phyloP scores from a whole-genome alignment of 2,113 vertebrate species.

The Python bivittatus region DNA sequence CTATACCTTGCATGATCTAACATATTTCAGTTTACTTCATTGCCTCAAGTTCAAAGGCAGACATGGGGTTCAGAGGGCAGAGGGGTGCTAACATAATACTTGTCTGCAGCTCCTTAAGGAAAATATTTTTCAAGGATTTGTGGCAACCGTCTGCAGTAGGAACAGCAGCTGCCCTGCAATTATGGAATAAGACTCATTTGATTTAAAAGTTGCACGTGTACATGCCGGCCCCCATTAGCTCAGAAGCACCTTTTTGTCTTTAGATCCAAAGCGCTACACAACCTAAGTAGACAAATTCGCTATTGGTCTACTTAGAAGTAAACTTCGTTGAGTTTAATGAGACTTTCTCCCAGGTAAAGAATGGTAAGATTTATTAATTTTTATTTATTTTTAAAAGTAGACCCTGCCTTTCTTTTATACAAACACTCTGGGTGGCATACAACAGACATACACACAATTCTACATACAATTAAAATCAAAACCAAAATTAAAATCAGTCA shows the following conservation, averaged over 20 bases:
- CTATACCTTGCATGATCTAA: background rate
- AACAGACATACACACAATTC: no score
- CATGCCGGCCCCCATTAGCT: background rate
- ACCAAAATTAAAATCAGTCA: background rate
- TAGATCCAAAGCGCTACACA: background rate
- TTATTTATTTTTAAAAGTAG: background rate
- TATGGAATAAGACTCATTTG: background rate
- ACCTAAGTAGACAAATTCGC: background rate
- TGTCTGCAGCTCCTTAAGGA: no score
- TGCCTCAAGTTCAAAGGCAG: background rate
- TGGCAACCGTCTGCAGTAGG: no score
- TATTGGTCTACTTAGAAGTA: background rate
- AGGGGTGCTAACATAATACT: background rate
- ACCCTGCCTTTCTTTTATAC: background rate
- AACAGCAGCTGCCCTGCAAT: no score
- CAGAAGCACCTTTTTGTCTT: background rate
- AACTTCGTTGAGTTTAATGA: background rate
- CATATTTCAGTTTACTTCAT: background rate
- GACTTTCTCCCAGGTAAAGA: background rate
- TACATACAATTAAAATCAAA: background rate
- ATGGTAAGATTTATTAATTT: background rate
- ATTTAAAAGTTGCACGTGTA: background rate
- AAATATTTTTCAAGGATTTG: no score
- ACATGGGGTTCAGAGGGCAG: background rate
- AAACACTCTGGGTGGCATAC: no score